Evolutionary conservation across 2,888 invertebrate genomes (phyloP).

Genomic region (Drosophila rubida): DNA sequence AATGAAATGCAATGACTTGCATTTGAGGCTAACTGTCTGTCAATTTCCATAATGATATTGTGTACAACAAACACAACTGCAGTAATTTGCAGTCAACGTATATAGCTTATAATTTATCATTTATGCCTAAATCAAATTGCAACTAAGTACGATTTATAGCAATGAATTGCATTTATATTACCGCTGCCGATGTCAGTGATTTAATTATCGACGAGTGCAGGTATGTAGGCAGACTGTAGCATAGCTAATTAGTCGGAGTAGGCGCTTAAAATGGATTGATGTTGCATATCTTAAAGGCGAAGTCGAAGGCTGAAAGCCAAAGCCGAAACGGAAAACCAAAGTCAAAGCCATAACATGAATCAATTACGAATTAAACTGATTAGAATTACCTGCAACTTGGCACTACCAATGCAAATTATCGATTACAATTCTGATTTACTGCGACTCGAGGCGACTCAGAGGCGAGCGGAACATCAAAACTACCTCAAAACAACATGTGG

Average conservation of each 20-base stretch:
- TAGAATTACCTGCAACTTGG: conserved; percentile 34
- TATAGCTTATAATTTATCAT: background rate
- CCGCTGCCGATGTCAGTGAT: background rate
- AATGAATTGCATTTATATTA: background rate
- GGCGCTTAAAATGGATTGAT: conserved; percentile 18
- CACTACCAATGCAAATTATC: conserved; percentile 54
- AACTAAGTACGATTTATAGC: background rate
- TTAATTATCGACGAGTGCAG: conserved; percentile 6
- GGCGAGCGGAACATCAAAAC: conserved; percentile 5
- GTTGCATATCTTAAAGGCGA: conserved; percentile 7
- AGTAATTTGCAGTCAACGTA: background rate
- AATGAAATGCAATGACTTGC: background rate
- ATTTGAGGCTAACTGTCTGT: background rate
- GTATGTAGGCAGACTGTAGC: conserved; percentile 1
- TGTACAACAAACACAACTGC: background rate
- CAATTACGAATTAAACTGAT: conserved; percentile 61
- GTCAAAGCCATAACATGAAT: conserved; percentile 30
- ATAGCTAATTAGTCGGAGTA: conserved; percentile 35
- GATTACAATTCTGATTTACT: conserved; percentile 43
- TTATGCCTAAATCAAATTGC: background rate
- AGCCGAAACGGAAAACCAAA: conserved; percentile 7
- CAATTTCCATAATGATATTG: background rate
- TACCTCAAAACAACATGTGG: conserved; percentile 56
- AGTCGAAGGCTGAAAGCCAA: conserved; percentile 9
- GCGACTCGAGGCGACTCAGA: background rate